Evolutionary conservation across 2,113 vertebrate genomes (phyloP).

Genomic region (Pitta sordida): DNA sequence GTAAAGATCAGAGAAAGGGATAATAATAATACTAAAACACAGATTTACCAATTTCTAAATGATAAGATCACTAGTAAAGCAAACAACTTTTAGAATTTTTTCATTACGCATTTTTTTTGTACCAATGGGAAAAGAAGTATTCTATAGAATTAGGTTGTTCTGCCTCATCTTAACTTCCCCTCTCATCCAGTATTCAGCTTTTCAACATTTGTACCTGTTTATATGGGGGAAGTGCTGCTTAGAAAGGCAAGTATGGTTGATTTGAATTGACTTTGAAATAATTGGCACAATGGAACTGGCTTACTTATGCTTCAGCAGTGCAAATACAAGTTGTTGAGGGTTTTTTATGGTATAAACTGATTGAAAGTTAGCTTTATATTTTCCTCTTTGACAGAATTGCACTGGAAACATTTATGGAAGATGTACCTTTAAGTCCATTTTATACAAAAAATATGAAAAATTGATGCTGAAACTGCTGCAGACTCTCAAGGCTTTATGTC

Average conservation of each 20-base stretch:
- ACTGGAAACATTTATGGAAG: slow-evolving; percentile 73
- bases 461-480: slow-evolving; percentile 55
- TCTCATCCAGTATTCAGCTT: slow-evolving; percentile 36
- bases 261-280: slow-evolving; percentile 19
- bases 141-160: slow-evolving; percentile 27
- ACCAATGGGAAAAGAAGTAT: slow-evolving; percentile 42
- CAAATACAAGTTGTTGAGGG: slow-evolving; percentile 51
- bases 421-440: slow-evolving; percentile 73
- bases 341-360: slow-evolving; percentile 46
- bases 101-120: slow-evolving; percentile 14
- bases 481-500: slow-evolving; percentile 70
- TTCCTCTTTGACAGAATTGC: slow-evolving; percentile 73
- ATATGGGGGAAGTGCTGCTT: background rate
- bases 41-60: background rate
- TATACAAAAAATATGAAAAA: slow-evolving; percentile 70
- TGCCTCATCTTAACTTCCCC: slow-evolving; percentile 40
- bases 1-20: slow-evolving; percentile 45
- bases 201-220: slow-evolving; percentile 28
- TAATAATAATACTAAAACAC: slow-evolving; percentile 39
- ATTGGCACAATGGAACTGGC: slow-evolving; percentile 21
- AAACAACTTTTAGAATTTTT: slow-evolving; percentile 29
- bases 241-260: slow-evolving; percentile 11
- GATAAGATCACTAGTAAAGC: slow-evolving; percentile 25
- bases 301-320: slow-evolving; percentile 58
- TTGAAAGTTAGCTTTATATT: slow-evolving; percentile 72